Conservation (phyloP, 2,113 vertebrate genomes). For the Platysternon megacephalum region DNA sequence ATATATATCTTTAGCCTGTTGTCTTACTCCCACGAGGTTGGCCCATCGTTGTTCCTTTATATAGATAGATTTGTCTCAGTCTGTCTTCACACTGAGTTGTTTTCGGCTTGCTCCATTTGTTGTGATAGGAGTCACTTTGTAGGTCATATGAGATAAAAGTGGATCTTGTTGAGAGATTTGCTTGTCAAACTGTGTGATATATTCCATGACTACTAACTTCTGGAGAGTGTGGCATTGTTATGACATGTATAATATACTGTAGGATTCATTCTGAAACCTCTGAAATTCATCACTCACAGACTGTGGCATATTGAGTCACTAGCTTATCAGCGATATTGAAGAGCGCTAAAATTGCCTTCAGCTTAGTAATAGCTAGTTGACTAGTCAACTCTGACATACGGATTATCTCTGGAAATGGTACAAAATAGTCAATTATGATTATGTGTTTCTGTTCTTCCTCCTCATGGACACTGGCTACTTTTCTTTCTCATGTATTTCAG, state of each 20-base stretch:
- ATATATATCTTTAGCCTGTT: slow-evolving; percentile 66
- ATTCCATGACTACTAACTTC: slow-evolving; percentile 75
- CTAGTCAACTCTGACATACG: slow-evolving; percentile 37
- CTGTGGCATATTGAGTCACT: slow-evolving; percentile 54
- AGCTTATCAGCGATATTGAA: slow-evolving; percentile 44
- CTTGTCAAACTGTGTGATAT: slow-evolving; percentile 73
- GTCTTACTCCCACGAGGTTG: slow-evolving; percentile 51
- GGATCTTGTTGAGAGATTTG: slow-evolving; percentile 72
- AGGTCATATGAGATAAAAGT: slow-evolving; percentile 71
- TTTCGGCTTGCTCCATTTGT: slow-evolving; percentile 72
- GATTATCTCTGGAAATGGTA: slow-evolving; percentile 18
- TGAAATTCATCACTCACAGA: slow-evolving; percentile 68
- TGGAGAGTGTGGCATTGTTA: slow-evolving; percentile 76
- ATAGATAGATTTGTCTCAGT: slow-evolving; percentile 70
- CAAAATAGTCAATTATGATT: not conserved
- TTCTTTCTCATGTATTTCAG: not conserved
- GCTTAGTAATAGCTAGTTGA: slow-evolving; percentile 43
- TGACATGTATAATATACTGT: slow-evolving; percentile 74
- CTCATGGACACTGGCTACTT: not conserved
- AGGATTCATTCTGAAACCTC: slow-evolving; percentile 65
- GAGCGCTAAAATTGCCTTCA: slow-evolving; percentile 56
- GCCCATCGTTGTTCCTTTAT: slow-evolving; percentile 40
- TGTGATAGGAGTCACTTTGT: slow-evolving; percentile 75
- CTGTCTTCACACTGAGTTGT: slow-evolving; percentile 65
- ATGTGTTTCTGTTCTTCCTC: not conserved